phyloP scores from a whole-genome alignment of 2,888 invertebrate genomes.

The Oasisia sp. region DNA sequence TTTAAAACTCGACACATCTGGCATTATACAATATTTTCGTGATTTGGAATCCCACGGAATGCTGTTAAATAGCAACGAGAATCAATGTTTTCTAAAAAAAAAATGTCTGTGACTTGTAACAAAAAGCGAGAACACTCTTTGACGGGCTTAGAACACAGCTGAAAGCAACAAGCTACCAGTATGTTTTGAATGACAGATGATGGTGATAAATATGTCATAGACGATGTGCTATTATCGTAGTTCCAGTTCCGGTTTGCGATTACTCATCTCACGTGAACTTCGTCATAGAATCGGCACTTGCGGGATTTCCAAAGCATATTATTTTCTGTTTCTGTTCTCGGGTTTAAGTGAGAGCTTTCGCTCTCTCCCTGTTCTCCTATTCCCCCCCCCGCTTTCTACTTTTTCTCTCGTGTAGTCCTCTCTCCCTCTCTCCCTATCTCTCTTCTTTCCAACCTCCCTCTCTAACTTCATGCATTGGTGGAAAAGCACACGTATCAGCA shows the following conservation, averaged over 20 bases:
- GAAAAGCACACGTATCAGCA: background rate
- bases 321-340: conserved; percentile 23
- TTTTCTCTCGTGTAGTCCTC: background rate
- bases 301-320: too few relatives aligned
- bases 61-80: background rate
- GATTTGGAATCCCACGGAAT: background rate
- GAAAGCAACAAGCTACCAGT: background rate
- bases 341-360: background rate
- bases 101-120: background rate
- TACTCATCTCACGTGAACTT: background rate
- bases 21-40: background rate
- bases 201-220: background rate
- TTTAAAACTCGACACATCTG: background rate
- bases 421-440: conserved; percentile 8
- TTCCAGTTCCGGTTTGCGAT: background rate
- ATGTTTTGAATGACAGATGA: background rate
- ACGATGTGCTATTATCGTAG: background rate
- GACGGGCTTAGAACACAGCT: background rate
- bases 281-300: too few relatives aligned
- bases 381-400: background rate
- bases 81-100: background rate
- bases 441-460: background rate
- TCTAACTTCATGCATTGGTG: background rate
- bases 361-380: conserved; percentile 18
- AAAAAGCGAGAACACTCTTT: background rate